phyloP scores from a whole-genome alignment of 2,888 invertebrate species.

The Sceliomorpha sp. region DNA sequence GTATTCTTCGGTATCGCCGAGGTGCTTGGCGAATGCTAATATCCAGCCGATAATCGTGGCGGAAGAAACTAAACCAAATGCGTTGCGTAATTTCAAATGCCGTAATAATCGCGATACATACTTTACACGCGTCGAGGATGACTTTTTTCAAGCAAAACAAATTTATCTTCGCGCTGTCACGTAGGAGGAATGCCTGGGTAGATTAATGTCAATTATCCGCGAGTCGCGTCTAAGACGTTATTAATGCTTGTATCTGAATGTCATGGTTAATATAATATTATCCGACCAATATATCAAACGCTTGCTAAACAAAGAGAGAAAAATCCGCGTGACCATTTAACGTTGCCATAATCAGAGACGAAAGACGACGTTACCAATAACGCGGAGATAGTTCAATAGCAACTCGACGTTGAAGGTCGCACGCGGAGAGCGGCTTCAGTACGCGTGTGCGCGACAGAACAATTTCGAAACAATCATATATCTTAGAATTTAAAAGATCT shows the following conservation, averaged over 20 bases:
- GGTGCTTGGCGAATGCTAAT: not conserved
- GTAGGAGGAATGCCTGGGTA: conserved; percentile 55
- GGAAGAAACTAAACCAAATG: conserved; percentile 25
- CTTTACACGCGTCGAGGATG: conserved; percentile 44
- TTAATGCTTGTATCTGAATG: conserved; percentile 52
- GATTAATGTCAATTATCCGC: conserved; percentile 57
- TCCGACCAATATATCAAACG: conserved; percentile 42
- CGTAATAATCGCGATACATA: conserved; percentile 26
- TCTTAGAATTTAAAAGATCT: conserved; percentile 50
- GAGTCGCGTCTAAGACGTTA: conserved; percentile 42
- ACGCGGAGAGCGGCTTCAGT: conserved; percentile 3
- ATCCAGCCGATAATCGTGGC: conserved; percentile 1
- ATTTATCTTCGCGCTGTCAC: conserved; percentile 55
- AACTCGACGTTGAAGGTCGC: conserved; percentile 48
- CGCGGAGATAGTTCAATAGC: conserved; percentile 17
- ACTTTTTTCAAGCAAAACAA: conserved; percentile 57
- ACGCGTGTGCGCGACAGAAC: conserved; percentile 29
- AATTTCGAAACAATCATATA: conserved; percentile 54
- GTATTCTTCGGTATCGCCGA: no score
- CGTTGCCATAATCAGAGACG: conserved; percentile 32
- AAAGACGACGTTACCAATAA: conserved; percentile 10
- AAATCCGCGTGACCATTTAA: conserved; percentile 10
- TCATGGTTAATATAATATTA: conserved; percentile 49
- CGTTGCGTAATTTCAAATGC: conserved; percentile 26
- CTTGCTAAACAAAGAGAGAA: conserved; percentile 1